Base-by-base conservation (phyloP, 1,140 invertebrate species). In the Heliconius melpomene region DNA sequence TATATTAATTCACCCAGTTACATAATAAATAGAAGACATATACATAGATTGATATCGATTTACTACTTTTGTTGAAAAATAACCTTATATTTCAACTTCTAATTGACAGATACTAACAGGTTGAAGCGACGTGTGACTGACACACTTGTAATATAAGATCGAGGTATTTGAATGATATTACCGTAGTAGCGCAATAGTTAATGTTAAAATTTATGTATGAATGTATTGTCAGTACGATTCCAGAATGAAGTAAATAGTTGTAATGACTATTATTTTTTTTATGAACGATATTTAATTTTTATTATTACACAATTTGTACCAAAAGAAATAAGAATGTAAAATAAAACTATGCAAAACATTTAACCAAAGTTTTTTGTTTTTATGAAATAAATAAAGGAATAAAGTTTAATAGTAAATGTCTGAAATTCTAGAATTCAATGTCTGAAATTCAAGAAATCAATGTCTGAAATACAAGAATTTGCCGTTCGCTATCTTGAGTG, bases 21-120 rank as follows among this genome's bases (percentile, higher is more conserved):
- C 40, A 13, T 46, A 1, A 46, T 16, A 46, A 46, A 46, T 46
- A 46, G 3, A 46, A 16, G 11, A 46, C 26, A 29, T 66, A 66
- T n/a, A n/a, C n/a, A n/a, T 16, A 29, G 16, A 66, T 66, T 16
- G 26, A 66, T 18, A 29, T 66, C 60, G 60, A 29, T 29, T 6
- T 66, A 66, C 23, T 29, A 66, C 16, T 66, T 66, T 66, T 26
- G 23, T 66, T 29, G 23, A 66, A n/a, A 66, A 66, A 29, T 66
- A 66, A 26, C 60, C 26, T 66, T 66, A 66, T 66, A 66, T 66
- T 26, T 66, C 60, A 66, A 66, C 9, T 66, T 66, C 9, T 66
- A 66, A 66, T 66, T 66, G 60, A 66, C 60, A 66, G 60, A 66
- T 66, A 66, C 60, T 26, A 66, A 29, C 26, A 66, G 23, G 60